Percentiles rank a stretch among this genome's conserved stretches.
phyloP scores from a whole-genome alignment of 2,888 invertebrate genomes.

The Andrena marginata region DNA sequence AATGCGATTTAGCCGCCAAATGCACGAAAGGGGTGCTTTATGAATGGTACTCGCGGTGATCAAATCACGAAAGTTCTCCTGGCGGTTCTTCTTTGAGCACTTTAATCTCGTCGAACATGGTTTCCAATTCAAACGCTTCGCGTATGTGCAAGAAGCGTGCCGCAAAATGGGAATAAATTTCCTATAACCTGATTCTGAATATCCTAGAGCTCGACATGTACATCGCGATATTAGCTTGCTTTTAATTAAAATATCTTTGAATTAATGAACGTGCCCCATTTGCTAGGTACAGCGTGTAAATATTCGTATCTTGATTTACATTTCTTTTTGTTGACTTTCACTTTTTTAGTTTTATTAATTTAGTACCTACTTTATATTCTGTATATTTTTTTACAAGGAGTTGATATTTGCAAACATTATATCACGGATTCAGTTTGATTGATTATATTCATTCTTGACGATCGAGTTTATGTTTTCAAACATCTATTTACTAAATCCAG shows the following conservation, averaged over 20 bases:
- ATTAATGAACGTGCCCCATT: not conserved
- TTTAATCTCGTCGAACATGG: constrained; percentile 6
- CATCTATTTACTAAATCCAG: too few relatives aligned
- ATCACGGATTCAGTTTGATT: too few relatives aligned
- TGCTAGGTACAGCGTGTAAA: not conserved
- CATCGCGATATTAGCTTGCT: constrained; percentile 6
- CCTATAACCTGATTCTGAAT: not conserved
- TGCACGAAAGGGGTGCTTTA: not conserved
- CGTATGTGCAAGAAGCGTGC: not conserved
- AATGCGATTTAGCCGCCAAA: not conserved
- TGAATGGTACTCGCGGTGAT: not conserved
- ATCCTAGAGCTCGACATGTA: not conserved
- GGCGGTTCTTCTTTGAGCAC: not conserved
- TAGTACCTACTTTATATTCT: not conserved
- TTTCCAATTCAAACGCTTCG: not conserved
- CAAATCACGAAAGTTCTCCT: constrained; percentile 7
- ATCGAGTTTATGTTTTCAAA: too few relatives aligned
- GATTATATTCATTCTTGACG: too few relatives aligned
- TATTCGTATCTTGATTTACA: not conserved
- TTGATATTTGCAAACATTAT: too few relatives aligned
- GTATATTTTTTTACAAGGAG: too few relatives aligned
- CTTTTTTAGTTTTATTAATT: not conserved
- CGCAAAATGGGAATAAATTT: not conserved
- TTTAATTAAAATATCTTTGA: constrained; percentile 23
- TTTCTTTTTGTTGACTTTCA: not conserved